phyloP scores from a whole-genome alignment of 2,113 vertebrate genomes.

The Ceuthmochares aereus region DNA sequence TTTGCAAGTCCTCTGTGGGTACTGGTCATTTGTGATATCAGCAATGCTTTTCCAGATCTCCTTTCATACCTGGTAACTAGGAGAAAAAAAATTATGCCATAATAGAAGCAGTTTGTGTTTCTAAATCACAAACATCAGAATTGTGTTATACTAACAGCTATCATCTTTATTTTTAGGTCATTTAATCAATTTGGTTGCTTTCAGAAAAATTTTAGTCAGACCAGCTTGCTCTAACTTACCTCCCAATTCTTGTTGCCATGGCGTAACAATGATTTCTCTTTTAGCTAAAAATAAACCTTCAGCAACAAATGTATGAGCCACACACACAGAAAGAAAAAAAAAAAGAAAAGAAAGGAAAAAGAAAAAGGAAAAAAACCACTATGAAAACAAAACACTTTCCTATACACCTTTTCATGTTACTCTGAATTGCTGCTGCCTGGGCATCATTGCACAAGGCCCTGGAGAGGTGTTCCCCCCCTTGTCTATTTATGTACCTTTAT shows the following conservation, averaged over 20 bases:
- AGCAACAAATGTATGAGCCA: constrained; percentile 43
- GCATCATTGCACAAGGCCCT: background rate
- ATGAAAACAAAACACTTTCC: background rate
- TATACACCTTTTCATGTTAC: background rate
- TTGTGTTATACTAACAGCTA: constrained; percentile 4
- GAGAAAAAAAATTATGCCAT: background rate
- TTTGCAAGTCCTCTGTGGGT: background rate
- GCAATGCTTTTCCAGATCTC: background rate
- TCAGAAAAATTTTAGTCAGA: constrained; percentile 70
- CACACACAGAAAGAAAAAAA: background rate
- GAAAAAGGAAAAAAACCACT: background rate
- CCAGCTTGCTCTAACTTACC: constrained; percentile 61
- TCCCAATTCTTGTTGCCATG: constrained; percentile 73
- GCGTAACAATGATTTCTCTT: constrained; percentile 64
- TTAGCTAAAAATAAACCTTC: constrained; percentile 73
- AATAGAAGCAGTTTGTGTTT: background rate
- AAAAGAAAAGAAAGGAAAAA: background rate
- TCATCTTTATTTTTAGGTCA: constrained; percentile 70
- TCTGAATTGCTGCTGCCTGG: background rate
- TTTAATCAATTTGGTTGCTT: constrained; percentile 69
- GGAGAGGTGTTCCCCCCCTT: rapidly evolving
- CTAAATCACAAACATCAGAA: constrained; percentile 31
- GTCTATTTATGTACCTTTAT: background rate
- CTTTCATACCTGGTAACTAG: background rate
- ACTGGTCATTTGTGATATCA: constrained; percentile 27